A percentile compares a stretch with the other conserved stretches of the same genome.
phyloP scores from a whole-genome alignment of 2,888 invertebrate genomes.

The Zygothrica quintamaculata region DNA sequence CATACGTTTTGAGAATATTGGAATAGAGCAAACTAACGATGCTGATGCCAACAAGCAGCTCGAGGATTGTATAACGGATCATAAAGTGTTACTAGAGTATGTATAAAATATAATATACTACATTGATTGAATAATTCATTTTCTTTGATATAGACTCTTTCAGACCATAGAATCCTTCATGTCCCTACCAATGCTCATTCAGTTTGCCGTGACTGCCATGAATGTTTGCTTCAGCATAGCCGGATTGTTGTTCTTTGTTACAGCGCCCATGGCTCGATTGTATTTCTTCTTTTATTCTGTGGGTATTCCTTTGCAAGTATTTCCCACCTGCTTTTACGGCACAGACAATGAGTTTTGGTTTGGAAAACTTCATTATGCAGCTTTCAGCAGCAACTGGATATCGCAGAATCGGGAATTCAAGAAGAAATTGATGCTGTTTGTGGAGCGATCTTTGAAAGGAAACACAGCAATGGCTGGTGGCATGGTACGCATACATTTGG shows the following conservation, averaged over 20 bases:
- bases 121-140: too few species aligned
- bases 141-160: slow-evolving; percentile 48
- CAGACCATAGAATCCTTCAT: slow-evolving; percentile 58
- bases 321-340: slow-evolving; percentile 74
- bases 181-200: slow-evolving; percentile 71
- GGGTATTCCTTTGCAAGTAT: slow-evolving; percentile 61
- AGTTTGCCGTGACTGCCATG: slow-evolving; percentile 55
- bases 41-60: slow-evolving; percentile 35
- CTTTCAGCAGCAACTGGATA: slow-evolving; percentile 75
- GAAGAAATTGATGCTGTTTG: slow-evolving; percentile 55
- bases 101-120: too few species aligned
- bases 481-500: slow-evolving; percentile 70
- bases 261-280: slow-evolving; percentile 44
- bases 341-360: slow-evolving; percentile 61
- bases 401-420: slow-evolving; percentile 1
- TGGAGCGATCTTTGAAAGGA: slow-evolving; percentile 63
- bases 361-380: slow-evolving; percentile 59
- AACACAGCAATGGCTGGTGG: slow-evolving; percentile 65
- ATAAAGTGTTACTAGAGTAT: slow-evolving; percentile 56
- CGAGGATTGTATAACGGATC: slow-evolving; percentile 64
- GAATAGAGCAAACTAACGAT: slow-evolving; percentile 25
- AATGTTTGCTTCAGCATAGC: slow-evolving; percentile 62
- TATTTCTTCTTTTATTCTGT: slow-evolving; percentile 62
- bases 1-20: slow-evolving; percentile 56
- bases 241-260: slow-evolving; percentile 60